Conservation (phyloP, 35 echinoderm and acorn worm genomes). For the Heliocidaris erythrogramma region DNA sequence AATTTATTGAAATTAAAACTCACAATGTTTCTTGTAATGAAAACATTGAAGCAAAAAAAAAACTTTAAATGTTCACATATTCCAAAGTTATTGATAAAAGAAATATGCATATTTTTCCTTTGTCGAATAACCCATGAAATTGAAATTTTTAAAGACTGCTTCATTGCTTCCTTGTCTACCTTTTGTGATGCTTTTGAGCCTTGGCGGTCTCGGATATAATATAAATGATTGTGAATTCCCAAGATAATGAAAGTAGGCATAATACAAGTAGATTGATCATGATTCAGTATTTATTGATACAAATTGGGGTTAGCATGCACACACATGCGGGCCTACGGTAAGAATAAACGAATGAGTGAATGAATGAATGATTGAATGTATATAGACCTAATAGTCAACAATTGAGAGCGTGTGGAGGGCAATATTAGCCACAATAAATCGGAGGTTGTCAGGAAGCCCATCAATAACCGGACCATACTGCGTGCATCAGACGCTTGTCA, state of each 20-base stretch:
- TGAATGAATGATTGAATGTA: slow-evolving; percentile 37
- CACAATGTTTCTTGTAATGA: too few relatives aligned
- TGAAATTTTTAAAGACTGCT: too few relatives aligned
- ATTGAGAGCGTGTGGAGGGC: not conserved
- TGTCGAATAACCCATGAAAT: too few relatives aligned
- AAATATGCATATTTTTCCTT: too few relatives aligned
- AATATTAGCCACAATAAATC: slow-evolving; percentile 4
- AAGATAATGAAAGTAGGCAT: not conserved
- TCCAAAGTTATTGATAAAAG: too few relatives aligned
- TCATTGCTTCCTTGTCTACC: too few relatives aligned
- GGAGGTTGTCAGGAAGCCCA: not conserved
- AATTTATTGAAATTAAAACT: too few relatives aligned
- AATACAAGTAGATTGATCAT: not conserved
- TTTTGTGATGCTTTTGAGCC: too few relatives aligned
- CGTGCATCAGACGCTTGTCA: too few relatives aligned
- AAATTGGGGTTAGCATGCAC: not conserved
- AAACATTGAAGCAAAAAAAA: too few relatives aligned
- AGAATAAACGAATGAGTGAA: not conserved
- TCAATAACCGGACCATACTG: not conserved
- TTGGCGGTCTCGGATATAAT: not conserved
- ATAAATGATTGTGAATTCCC: not conserved
- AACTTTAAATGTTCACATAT: too few relatives aligned
- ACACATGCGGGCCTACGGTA: not conserved
- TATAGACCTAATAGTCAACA: slow-evolving; percentile 12
- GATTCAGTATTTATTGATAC: not conserved